Percentiles rank a stretch among this genome's conserved stretches.
Conservation (phyloP, 2,113 vertebrate genomes). For the mouse (Mus musculus) region GRCm39 chr10:34794001-34794500, state of each 20-base stretch:
- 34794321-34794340: slow-evolving; percentile 1
- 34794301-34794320: slow-evolving; percentile 18
- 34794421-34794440: not conserved
- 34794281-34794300: slow-evolving; percentile 48
- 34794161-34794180: not conserved
- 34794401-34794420: slow-evolving; percentile 56
- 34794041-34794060: not conserved
- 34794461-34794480: slow-evolving; percentile 1
- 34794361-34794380: slow-evolving; percentile 51
- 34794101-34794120: not conserved
- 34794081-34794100: not conserved
- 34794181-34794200: not conserved
- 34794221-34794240: not conserved
- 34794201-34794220: not conserved
- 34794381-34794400: slow-evolving; percentile 52
- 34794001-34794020: not conserved
- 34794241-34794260: not conserved
- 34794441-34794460: slow-evolving; percentile 31
- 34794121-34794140: not conserved
- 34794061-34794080: not conserved
- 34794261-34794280: not conserved
- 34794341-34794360: slow-evolving; percentile 49
- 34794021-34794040: slow-evolving; percentile 28
- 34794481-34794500: slow-evolving; percentile 7
- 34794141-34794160: not conserved